Conservation (phyloP, 2,888 invertebrate genomes). For the Drosophila colorata region DNA sequence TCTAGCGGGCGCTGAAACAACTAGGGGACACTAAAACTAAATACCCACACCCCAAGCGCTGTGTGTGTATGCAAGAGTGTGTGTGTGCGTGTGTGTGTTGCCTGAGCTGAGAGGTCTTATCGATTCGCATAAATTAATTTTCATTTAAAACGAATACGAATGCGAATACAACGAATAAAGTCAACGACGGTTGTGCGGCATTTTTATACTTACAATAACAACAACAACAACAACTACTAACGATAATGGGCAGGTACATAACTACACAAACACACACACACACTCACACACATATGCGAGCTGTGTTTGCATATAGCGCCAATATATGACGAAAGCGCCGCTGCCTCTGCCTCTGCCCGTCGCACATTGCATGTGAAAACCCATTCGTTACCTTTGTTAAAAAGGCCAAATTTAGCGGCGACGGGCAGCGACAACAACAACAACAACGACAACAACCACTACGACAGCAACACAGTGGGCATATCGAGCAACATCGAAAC, state of each 20-base stretch:
- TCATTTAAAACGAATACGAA: slow-evolving; percentile 78
- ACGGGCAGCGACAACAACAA: slow-evolving; percentile 27
- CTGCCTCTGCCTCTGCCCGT: slow-evolving; percentile 33
- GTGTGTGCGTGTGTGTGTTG: slow-evolving; percentile 20
- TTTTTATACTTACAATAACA: slow-evolving; percentile 45
- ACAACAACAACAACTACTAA: slow-evolving; percentile 35
- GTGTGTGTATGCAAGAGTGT: slow-evolving; percentile 2
- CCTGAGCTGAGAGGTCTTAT: slow-evolving; percentile 55
- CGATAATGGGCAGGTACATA: slow-evolving; percentile 62
- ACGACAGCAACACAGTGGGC: slow-evolving; percentile 31
- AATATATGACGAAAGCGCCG: slow-evolving; percentile 70
- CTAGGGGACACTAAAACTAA: slow-evolving; percentile 33
- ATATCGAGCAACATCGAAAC: background rate
- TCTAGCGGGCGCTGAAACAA: slow-evolving; percentile 39
- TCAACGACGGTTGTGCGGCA: slow-evolving; percentile 59
- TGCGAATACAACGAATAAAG: slow-evolving; percentile 64
- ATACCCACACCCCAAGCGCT: slow-evolving; percentile 8
- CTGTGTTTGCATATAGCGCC: slow-evolving; percentile 58
- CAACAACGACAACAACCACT: slow-evolving; percentile 9
- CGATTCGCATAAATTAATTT: slow-evolving; percentile 80
- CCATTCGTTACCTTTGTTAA: slow-evolving; percentile 68
- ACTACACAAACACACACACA: slow-evolving; percentile 31
- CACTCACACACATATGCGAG: slow-evolving; percentile 22
- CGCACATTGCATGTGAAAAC: slow-evolving; percentile 74
- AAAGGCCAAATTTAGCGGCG: slow-evolving; percentile 66